A percentile compares a stretch with the other conserved stretches of the same genome.
Conservation (phyloP, 2,113 vertebrate species). For the Hypanus sabinus region DNA sequence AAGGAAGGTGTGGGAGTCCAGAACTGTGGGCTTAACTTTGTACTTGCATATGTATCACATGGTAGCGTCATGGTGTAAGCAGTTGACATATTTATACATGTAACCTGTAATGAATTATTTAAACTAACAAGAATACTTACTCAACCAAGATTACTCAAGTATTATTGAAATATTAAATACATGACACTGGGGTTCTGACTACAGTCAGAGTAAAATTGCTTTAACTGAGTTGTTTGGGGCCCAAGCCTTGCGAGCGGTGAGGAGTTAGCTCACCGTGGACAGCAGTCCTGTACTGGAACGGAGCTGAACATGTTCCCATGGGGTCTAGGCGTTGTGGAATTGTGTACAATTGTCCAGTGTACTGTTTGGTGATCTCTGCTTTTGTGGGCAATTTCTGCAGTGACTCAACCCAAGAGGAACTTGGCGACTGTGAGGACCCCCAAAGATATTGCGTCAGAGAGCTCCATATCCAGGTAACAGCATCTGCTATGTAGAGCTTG, state of each 20-base stretch:
- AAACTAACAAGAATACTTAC: too few species aligned
- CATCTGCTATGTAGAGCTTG: not conserved
- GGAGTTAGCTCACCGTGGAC: not conserved
- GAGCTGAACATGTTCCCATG: not conserved
- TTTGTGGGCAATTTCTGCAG: constrained; percentile 47
- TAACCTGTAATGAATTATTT: too few species aligned
- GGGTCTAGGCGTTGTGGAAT: not conserved
- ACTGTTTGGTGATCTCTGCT: not conserved
- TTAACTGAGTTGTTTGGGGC: not conserved
- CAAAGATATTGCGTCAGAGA: constrained; percentile 88
- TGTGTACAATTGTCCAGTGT: not conserved
- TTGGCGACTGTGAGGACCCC: constrained; percentile 78
- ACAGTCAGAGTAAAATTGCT: too few species aligned
- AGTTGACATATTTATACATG: too few species aligned
- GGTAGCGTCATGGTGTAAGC: too few species aligned
- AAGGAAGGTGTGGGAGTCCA: too few species aligned
- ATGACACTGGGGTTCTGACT: too few species aligned
- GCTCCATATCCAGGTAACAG: constrained; percentile 78
- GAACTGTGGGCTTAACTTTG: too few species aligned
- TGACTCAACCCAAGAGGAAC: constrained; percentile 81
- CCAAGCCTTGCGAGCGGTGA: not conserved
- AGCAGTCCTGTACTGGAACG: too few species aligned
- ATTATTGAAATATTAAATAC: too few species aligned
- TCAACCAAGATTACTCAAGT: too few species aligned
- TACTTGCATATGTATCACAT: too few species aligned